Evolutionary conservation across 2,113 vertebrate species (phyloP).

Genomic region (Cathartes aura): DNA sequence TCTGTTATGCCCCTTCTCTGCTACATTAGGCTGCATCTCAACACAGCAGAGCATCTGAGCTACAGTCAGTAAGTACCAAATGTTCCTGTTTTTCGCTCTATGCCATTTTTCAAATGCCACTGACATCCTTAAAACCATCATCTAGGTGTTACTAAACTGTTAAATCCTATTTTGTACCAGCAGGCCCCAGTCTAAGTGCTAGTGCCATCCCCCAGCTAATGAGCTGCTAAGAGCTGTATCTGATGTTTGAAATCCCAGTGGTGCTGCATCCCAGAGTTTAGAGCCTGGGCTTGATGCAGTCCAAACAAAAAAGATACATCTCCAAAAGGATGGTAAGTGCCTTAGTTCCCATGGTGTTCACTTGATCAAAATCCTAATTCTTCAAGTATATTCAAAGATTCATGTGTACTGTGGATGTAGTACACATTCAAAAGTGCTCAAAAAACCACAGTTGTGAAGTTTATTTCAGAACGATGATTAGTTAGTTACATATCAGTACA

Average conservation of each 20-base stretch:
- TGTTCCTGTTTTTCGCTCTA: background rate
- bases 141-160: background rate
- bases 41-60: background rate
- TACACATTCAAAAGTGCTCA: background rate
- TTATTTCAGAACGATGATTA: background rate
- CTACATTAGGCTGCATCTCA: background rate
- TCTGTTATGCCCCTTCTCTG: background rate
- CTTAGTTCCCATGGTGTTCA: background rate
- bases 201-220: background rate
- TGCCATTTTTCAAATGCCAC: background rate
- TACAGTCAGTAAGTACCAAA: background rate
- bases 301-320: background rate
- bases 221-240: background rate
- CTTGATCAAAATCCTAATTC: background rate
- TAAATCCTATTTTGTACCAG: background rate
- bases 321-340: background rate
- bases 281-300: background rate
- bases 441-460: background rate
- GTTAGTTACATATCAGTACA: background rate
- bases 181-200: background rate
- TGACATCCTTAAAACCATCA: background rate
- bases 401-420: fast-evolving
- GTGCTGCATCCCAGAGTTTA: background rate
- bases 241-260: background rate
- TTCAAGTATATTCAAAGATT: background rate